phyloP scores from a whole-genome alignment of 35 echinoderm and acorn worm genomes.

The Ptychodera flava region DNA sequence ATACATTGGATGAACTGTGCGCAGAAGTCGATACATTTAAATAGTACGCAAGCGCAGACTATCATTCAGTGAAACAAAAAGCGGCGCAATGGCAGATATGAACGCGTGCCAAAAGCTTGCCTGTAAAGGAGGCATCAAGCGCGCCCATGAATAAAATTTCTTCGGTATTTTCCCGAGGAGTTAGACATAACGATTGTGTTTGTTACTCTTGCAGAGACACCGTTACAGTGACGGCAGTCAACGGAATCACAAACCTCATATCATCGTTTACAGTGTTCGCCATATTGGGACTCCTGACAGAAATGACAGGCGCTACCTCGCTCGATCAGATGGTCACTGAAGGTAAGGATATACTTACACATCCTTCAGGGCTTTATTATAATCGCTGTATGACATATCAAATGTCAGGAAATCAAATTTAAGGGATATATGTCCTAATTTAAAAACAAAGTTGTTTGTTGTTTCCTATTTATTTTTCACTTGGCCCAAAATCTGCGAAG shows the following conservation, averaged over 20 bases:
- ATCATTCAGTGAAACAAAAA: too few relatives aligned
- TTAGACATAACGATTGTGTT: too few relatives aligned
- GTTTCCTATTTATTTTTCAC: too few relatives aligned
- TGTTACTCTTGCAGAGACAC: conserved; percentile 56
- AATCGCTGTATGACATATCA: background rate
- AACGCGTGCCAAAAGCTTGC: background rate
- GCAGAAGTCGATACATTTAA: too few relatives aligned
- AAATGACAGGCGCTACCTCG: conserved; percentile 28
- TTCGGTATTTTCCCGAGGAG: background rate
- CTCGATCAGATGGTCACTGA: conserved; percentile 55
- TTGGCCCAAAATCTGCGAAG: too few relatives aligned
- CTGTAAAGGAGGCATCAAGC: background rate
- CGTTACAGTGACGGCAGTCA: conserved; percentile 48
- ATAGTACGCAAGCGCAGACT: too few relatives aligned
- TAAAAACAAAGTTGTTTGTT: too few relatives aligned
- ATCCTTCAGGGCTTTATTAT: background rate
- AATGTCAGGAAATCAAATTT: background rate
- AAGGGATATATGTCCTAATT: background rate
- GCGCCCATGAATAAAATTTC: background rate
- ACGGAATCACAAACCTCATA: conserved; percentile 75
- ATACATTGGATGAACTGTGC: too few relatives aligned
- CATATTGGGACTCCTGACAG: conserved; percentile 64
- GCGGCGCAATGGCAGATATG: too few relatives aligned
- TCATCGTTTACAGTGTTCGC: conserved; percentile 79
- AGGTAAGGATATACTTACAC: conserved; percentile 41